Conservation (phyloP, 2,888 invertebrate species). For the Trichogramma evanescens region DNA sequence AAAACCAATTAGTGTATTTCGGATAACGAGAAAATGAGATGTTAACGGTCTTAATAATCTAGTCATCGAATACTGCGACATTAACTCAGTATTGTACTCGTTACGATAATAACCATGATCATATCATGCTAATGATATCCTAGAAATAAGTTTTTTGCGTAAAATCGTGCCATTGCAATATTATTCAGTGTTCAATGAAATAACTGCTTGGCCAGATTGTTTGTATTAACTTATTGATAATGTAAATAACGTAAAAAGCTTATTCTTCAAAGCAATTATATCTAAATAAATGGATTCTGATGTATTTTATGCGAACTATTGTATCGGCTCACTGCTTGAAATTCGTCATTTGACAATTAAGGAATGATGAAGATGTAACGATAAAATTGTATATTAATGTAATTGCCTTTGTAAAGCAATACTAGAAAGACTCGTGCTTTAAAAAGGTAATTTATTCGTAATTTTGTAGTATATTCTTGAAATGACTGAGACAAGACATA, state of each 20-base stretch:
- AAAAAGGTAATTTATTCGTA: no score
- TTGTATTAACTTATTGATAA: slow-evolving; percentile 12
- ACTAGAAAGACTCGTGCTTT: no score
- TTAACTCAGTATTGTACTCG: slow-evolving; percentile 3
- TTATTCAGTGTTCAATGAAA: slow-evolving; percentile 8
- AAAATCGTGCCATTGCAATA: slow-evolving; percentile 18
- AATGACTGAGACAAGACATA: no score
- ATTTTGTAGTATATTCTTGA: no score
- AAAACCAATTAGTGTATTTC: slow-evolving; percentile 14
- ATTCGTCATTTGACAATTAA: no score
- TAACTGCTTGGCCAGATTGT: slow-evolving; percentile 8
- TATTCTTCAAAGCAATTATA: no score
- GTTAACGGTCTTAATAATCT: slow-evolving; percentile 19
- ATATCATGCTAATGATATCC: slow-evolving; percentile 13
- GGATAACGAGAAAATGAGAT: slow-evolving; percentile 14
- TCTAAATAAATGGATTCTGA: no score
- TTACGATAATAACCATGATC: slow-evolving; percentile 12
- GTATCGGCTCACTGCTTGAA: no score
- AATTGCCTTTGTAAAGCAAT: no score
- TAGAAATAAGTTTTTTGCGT: slow-evolving; percentile 11
- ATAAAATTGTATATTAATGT: no score
- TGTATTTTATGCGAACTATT: no score
- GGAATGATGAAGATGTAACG: no score
- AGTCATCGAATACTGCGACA: slow-evolving; percentile 21
- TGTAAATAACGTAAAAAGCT: slow-evolving; percentile 2